phyloP scores from a whole-genome alignment of 2,113 vertebrate species.

The Agelaius tricolor region DNA sequence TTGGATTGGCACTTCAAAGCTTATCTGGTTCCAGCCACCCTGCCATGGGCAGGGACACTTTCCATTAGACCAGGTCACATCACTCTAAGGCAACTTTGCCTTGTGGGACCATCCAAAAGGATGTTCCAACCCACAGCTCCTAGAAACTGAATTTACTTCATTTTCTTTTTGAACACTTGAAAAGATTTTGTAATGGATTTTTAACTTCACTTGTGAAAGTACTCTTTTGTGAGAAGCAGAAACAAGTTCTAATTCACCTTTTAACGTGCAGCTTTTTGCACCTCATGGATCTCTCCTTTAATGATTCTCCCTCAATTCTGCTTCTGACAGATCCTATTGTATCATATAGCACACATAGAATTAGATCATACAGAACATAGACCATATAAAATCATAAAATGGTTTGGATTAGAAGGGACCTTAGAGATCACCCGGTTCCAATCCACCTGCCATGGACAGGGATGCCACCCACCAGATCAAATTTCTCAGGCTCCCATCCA shows the following conservation, averaged over 20 bases:
- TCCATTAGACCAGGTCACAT: background rate
- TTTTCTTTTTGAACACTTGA: background rate
- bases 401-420: background rate
- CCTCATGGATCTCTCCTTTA: background rate
- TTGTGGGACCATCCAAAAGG: background rate
- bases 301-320: background rate
- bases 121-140: background rate
- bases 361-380: background rate
- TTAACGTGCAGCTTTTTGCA: background rate
- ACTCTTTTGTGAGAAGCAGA: background rate
- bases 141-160: background rate
- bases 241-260: background rate
- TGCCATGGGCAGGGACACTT: background rate
- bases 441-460: background rate
- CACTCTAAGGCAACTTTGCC: background rate
- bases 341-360: background rate
- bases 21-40: background rate
- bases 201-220: background rate
- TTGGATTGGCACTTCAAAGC: background rate
- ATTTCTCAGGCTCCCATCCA: background rate
- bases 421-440: background rate
- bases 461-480: background rate
- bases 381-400: background rate
- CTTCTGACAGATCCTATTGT: background rate
- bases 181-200: background rate